Conservation (phyloP, 1,140 invertebrate genomes). For the Temnothorax longispinosus region DNA sequence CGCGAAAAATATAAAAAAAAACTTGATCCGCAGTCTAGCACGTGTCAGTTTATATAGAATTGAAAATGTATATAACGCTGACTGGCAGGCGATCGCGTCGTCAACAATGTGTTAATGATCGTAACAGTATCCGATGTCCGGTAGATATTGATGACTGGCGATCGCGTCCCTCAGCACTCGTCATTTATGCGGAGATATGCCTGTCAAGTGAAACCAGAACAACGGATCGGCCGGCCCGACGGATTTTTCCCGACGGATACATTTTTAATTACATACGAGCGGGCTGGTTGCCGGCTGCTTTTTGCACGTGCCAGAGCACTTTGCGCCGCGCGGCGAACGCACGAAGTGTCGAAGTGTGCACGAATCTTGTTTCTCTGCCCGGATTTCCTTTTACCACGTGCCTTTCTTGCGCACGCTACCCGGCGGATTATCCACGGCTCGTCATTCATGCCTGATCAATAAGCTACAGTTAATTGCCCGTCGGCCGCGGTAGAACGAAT, state of each 20-base stretch:
- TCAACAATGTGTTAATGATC: conserved; percentile 51
- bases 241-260: conserved; percentile 4
- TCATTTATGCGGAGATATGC: conserved; percentile 45
- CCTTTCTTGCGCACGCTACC: conserved; percentile 46
- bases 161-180: conserved; percentile 21
- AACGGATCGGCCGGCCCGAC: conserved; percentile 3
- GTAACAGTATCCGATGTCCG: conserved; percentile 49
- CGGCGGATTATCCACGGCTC: conserved; percentile 53
- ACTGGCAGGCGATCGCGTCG: conserved; percentile 29
- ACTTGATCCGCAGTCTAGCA: neutral
- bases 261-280: conserved; percentile 36
- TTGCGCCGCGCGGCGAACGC: neutral
- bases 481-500: conserved; percentile 48
- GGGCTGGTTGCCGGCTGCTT: conserved; percentile 31
- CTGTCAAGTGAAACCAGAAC: conserved; percentile 24
- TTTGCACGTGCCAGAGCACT: neutral
- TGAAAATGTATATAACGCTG: conserved; percentile 6
- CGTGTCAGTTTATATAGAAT: neutral
- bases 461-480: conserved; percentile 57
- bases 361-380: conserved; percentile 51
- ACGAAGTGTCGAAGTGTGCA: neutral
- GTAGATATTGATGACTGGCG: conserved; percentile 30
- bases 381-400: conserved; percentile 52
- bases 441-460: conserved; percentile 61
- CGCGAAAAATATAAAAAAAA: conserved; percentile 1